phyloP scores from a whole-genome alignment of 2,797 vertebrate species.

The Rhinichthys osculus region DNA sequence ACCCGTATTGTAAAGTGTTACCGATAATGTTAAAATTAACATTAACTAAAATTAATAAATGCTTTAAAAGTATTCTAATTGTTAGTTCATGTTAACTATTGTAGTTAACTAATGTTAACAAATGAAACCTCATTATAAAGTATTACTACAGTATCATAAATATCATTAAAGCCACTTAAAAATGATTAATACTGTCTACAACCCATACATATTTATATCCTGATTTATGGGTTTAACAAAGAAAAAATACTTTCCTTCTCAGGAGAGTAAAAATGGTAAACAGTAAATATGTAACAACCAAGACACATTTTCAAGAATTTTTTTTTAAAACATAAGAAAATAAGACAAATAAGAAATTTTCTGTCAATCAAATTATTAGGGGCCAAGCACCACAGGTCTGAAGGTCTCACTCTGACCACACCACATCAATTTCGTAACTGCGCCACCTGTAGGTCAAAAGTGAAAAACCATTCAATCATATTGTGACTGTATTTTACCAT shows the following conservation, averaged over 20 bases:
- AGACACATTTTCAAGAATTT: not conserved
- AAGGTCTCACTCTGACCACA: no score
- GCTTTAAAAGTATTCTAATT: not conserved
- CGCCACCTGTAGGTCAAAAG: no score
- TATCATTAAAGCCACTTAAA: not conserved
- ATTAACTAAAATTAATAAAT: not conserved
- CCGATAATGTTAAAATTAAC: not conserved
- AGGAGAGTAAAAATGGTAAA: not conserved
- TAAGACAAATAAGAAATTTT: no score
- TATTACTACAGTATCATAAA: not conserved
- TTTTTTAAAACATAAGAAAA: no score
- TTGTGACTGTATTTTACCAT: no score
- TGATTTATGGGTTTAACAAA: not conserved
- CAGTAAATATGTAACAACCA: not conserved
- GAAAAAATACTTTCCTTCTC: not conserved
- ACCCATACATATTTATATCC: not conserved
- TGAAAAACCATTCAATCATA: no score
- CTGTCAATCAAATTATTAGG: no score
- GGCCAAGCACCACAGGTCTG: no score
- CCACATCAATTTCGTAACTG: no score
- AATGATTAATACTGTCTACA: not conserved
- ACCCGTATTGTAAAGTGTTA: no score
- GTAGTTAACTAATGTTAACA: no score
- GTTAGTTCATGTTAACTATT: not conserved
- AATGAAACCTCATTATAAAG: no score